phyloP scores from a whole-genome alignment of 30 jellyfish, hydroid and myxozoan species.

The Thelohanellus kitauei region DNA sequence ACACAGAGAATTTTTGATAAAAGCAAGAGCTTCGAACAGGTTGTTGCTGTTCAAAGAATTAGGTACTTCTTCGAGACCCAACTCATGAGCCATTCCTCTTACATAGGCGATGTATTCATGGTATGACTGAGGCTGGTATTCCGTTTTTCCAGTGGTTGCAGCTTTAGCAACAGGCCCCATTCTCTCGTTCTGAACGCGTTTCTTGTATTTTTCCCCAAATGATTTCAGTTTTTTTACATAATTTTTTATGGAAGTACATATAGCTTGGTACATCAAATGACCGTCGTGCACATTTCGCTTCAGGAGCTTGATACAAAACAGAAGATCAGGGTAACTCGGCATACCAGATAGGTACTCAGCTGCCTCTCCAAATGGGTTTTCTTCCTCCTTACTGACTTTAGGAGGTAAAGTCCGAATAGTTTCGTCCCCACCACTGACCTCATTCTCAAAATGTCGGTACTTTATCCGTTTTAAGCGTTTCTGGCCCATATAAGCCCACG shows the following conservation, averaged over 20 bases:
- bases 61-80: slow-evolving; percentile 20
- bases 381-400: slow-evolving; percentile 5
- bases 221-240: slow-evolving; percentile 15
- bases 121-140: slow-evolving; percentile 5
- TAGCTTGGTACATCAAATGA: slow-evolving; percentile 34
- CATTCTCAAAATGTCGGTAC: background rate
- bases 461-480: background rate
- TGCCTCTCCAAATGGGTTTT: slow-evolving; percentile 16
- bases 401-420: slow-evolving; percentile 11
- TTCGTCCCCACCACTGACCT: background rate
- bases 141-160: background rate
- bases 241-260: slow-evolving; percentile 26
- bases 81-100: slow-evolving; percentile 24
- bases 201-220: too few relatives aligned
- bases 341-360: slow-evolving; percentile 32
- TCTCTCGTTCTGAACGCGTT: too few relatives aligned
- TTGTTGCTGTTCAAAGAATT: slow-evolving; percentile 21
- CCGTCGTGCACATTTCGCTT: slow-evolving; percentile 32
- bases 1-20: slow-evolving; percentile 19
- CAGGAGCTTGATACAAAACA: slow-evolving; percentile 20
- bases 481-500: slow-evolving; percentile 14
- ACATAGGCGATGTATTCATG: slow-evolving; percentile 20
- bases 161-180: background rate
- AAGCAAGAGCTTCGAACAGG: slow-evolving; percentile 15
- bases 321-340: slow-evolving; percentile 37